Base-by-base conservation (phyloP, 2,113 vertebrate species). In the Micronisus gabar region DNA sequence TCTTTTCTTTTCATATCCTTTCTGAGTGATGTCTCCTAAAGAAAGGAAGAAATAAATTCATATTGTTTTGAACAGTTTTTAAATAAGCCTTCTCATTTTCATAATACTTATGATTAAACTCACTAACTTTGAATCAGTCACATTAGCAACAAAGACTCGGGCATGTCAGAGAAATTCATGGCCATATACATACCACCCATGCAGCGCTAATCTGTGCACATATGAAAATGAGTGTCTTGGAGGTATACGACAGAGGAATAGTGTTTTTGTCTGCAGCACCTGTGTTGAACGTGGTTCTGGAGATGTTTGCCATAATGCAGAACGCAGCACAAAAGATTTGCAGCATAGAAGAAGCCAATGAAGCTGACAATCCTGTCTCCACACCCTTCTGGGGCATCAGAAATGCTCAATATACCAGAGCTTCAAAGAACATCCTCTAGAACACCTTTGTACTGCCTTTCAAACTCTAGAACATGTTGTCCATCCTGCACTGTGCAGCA, bases 21-120 rank as follows among this genome's bases (percentile, higher is more conserved):
- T 98, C 55, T 98, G 98, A 90, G 98, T 98, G 94, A 98, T 98
- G 88, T 98, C 98, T 88, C 98, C 98, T 98, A 88, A 58, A 97
- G 78, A 55, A 96, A 95, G 3, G 61, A 97, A 65, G 17, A 73
- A 80, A 90, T 11, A 80, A 65, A 86, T n/a, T 48, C 21, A 63
- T 20, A 30, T 55, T 38, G n/a, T 27, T 74, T 91, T 62, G 14
- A 92, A 38, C 27, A 48, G 22, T 19, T 75, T 65, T 80, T 43
- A 71, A 61, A 79, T 12, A 41, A 78, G 26, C 25, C 13, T 53
- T 65, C 59, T 53, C 29, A 19, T 71, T 79, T 81, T 40, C 3
- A 0, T 5, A 11, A 59, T 16, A 47, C 3, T 18, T 48, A 15
- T 11, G 25, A 82, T 70, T 55, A 55, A 70, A 86, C 26, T 74